Evolutionary conservation across 2,113 vertebrate species (phyloP).

Genomic region (Malaclemys terrapin): DNA sequence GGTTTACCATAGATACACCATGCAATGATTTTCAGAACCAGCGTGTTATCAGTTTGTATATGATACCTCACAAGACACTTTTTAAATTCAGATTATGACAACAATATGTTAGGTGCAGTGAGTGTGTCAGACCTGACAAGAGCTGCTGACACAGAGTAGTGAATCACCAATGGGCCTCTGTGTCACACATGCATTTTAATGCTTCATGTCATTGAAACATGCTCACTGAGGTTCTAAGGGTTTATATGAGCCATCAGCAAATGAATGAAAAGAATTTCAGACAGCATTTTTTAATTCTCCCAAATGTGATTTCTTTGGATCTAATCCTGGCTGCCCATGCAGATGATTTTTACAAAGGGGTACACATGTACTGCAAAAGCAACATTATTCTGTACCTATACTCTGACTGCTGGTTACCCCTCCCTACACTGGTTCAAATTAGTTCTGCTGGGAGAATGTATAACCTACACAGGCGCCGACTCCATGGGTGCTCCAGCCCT

Average conservation of each 20-base stretch:
- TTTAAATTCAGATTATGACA: neutral
- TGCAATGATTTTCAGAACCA: neutral
- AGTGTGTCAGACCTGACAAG: neutral
- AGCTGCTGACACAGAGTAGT: neutral
- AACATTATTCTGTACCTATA: neutral
- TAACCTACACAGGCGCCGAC: neutral
- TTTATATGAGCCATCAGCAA: rapidly evolving
- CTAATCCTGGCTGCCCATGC: neutral
- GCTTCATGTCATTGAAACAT: conserved; percentile 60
- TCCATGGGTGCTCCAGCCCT: too few relatives aligned
- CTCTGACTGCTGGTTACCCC: neutral
- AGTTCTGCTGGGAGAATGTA: neutral
- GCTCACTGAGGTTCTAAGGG: neutral
- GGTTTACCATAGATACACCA: neutral
- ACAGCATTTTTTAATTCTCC: neutral
- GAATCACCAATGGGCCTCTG: neutral
- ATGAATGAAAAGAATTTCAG: neutral
- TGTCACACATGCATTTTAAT: conserved; percentile 24
- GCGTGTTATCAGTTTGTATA: neutral
- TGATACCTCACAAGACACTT: neutral
- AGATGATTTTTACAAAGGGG: neutral
- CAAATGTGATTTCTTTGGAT: neutral
- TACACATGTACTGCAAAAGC: neutral
- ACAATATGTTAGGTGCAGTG: neutral
- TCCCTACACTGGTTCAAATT: neutral